These are phyloP conservation scores for Anas acuta DNA, from an alignment of 2,797 vertebrate species.

Conservation along the genomic window DNA sequence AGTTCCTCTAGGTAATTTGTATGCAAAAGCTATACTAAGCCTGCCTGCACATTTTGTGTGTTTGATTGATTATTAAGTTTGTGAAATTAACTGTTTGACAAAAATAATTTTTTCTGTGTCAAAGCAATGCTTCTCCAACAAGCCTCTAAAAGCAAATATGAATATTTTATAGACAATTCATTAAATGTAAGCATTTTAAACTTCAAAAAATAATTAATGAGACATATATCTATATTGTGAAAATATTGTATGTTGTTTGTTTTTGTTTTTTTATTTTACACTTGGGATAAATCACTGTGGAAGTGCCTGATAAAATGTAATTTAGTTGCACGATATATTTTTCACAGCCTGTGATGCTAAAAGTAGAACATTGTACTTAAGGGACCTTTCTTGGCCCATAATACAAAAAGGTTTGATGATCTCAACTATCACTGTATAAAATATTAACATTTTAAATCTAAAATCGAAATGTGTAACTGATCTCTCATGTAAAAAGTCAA, in stretches of 20 bases:
- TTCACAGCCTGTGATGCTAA: not conserved
- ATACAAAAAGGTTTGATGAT: not conserved
- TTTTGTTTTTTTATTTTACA: not conserved
- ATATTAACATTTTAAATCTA: not conserved
- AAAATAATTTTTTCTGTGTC: constrained; percentile 34
- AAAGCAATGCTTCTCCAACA: constrained; percentile 6
- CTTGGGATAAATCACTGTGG: not conserved
- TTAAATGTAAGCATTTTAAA: constrained; percentile 17
- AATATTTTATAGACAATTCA: constrained; percentile 34
- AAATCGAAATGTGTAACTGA: not conserved
- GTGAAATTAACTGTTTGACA: constrained; percentile 7
- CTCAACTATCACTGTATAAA: not conserved
- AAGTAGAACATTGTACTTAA: not conserved
- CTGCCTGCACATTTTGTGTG: not conserved
- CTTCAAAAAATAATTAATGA: not conserved
- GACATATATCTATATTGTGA: not conserved
- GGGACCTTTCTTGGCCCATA: not conserved
- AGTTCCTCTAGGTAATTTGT: not conserved
- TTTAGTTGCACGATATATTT: not conserved
- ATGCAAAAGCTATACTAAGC: not conserved
- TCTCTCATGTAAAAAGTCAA: not conserved
- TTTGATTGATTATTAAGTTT: constrained; percentile 29
- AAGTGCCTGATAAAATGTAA: not conserved
- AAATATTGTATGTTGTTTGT: not conserved
- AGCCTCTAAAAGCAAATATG: constrained; percentile 9